Percentiles rank a stretch among this genome's conserved stretches.
Conservation (phyloP, 2,113 vertebrate species). For the Malurus melanocephalus region DNA sequence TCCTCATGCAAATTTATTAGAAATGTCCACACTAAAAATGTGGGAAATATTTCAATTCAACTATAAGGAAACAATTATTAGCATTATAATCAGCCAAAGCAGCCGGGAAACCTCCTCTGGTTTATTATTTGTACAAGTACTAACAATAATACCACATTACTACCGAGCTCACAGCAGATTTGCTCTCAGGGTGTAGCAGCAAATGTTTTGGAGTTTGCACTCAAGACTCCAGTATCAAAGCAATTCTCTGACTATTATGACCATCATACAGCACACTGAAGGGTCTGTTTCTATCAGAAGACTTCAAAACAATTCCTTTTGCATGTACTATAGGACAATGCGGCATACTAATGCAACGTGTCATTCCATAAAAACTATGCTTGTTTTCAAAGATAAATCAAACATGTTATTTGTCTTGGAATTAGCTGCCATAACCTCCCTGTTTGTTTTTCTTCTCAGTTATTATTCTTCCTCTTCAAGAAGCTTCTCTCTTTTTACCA, state of each 20-base stretch:
- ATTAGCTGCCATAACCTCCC: neutral
- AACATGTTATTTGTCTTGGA: neutral
- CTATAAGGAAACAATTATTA: neutral
- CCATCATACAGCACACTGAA: neutral
- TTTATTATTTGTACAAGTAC: neutral
- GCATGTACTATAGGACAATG: neutral
- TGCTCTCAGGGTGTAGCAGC: neutral
- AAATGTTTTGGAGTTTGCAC: neutral
- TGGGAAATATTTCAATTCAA: neutral
- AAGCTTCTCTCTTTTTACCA: neutral
- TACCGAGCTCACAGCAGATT: neutral
- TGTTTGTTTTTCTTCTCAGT: neutral
- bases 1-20: neutral
- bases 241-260: neutral
- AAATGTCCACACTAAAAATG: neutral
- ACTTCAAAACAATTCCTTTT: neutral
- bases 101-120: neutral
- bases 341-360: rapidly evolving
- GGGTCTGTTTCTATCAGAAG: neutral
- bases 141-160: neutral
- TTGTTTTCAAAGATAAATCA: neutral
- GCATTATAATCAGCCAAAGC: neutral
- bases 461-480: neutral
- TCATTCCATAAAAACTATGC: neutral
- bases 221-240: neutral